These are phyloP conservation scores for Pseudococcus longispinus DNA, from an alignment of 2,888 invertebrate species.

Conservation along the genomic window DNA sequence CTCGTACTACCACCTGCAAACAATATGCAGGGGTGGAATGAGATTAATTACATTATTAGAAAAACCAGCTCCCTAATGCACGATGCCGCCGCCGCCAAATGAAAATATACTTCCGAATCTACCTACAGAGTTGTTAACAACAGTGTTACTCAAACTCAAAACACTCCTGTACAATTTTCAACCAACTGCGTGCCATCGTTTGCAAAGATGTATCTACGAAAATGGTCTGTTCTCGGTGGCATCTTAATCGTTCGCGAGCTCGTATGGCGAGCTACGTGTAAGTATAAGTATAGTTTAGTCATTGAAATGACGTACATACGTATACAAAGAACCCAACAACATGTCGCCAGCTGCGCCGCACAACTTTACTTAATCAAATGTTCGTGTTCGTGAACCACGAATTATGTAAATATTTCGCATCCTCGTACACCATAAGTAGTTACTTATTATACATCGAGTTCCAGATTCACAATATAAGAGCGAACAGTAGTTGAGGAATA, in stretches of 20 bases:
- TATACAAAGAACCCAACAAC: not conserved
- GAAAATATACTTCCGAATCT: slow-evolving; percentile 36
- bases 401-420: slow-evolving; percentile 33
- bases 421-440: not conserved
- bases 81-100: slow-evolving; percentile 26
- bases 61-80: slow-evolving; percentile 37
- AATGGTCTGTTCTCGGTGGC: not conserved
- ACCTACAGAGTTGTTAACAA: not conserved
- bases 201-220: not conserved
- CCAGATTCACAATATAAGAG: not conserved
- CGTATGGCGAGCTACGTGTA: not conserved
- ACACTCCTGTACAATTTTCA: not conserved
- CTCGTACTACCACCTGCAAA: slow-evolving; percentile 35
- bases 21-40: slow-evolving; percentile 1
- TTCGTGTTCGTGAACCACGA: slow-evolving; percentile 43
- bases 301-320: slow-evolving; percentile 5
- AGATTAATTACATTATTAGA: slow-evolving; percentile 41
- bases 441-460: not conserved
- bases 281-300: not conserved
- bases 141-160: slow-evolving; percentile 30
- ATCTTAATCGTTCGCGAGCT: not conserved
- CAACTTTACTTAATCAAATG: slow-evolving; percentile 41
- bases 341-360: slow-evolving; percentile 4
- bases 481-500: not conserved
- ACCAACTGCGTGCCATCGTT: not conserved